These are phyloP conservation scores for Holotrichia oblita DNA, from an alignment of 1,140 invertebrate genomes.

Conservation along the genomic window DNA sequence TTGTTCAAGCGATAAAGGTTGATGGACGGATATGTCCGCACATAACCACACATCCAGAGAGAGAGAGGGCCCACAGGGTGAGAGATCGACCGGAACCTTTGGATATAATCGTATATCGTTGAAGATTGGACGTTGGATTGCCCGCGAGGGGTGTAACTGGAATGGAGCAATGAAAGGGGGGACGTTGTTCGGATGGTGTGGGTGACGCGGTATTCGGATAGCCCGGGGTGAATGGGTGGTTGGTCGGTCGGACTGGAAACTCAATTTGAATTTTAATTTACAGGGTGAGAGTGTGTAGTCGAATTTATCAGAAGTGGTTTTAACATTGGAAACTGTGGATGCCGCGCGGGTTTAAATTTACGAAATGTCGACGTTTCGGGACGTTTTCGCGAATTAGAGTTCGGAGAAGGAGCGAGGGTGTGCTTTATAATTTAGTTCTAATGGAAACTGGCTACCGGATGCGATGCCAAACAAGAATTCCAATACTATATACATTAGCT, in stretches of 20 bases:
- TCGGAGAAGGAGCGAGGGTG: not conserved
- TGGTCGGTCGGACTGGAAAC: constrained; percentile 43
- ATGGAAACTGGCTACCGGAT: not conserved
- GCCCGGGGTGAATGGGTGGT: constrained; percentile 45
- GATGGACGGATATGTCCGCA: constrained; percentile 62
- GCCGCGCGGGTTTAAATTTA: constrained; percentile 2
- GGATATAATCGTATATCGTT: constrained; percentile 59
- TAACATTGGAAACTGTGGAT: constrained; percentile 34
- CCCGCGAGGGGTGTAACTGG: constrained; percentile 39
- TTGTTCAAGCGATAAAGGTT: constrained; percentile 61
- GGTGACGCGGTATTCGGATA: not conserved
- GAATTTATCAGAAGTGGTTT: constrained; percentile 55
- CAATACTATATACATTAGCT: not conserved
- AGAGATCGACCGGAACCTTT: constrained; percentile 58
- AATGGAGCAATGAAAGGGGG: constrained; percentile 36
- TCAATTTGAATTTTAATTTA: constrained; percentile 63
- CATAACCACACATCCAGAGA: constrained; percentile 60
- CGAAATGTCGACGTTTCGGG: constrained; percentile 23
- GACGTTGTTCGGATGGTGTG: not conserved
- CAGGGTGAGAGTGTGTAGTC: constrained; percentile 56
- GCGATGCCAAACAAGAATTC: not conserved
- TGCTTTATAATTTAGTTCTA: constrained; percentile 5
- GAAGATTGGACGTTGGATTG: constrained; percentile 58
- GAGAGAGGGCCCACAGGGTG: constrained; percentile 48
- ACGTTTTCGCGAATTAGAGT: constrained; percentile 21